phyloP scores from a whole-genome alignment of 1,140 invertebrate species.

The Drosophila arizonae region DNA sequence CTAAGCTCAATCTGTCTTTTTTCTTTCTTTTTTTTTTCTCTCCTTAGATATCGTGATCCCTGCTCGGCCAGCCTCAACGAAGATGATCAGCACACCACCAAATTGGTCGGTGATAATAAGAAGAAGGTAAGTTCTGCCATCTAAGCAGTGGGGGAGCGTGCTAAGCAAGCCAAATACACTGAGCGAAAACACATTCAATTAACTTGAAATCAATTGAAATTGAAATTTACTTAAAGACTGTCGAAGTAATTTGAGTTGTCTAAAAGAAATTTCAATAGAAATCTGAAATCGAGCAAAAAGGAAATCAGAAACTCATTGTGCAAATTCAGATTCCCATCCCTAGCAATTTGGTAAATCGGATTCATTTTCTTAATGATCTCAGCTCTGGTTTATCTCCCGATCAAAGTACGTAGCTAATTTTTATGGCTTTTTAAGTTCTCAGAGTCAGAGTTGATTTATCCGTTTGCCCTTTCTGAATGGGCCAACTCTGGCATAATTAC shows the following conservation, averaged over 20 bases:
- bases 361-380: too few relatives aligned
- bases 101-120: slow-evolving; percentile 91
- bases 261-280: neutral
- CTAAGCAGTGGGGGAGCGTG: slow-evolving; percentile 23
- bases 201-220: neutral
- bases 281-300: neutral
- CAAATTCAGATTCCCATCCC: too few relatives aligned
- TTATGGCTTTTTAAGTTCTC: too few relatives aligned
- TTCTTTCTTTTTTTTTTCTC: slow-evolving; percentile 25
- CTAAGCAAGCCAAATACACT: slow-evolving; percentile 1
- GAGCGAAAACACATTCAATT: neutral
- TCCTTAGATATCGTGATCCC: slow-evolving; percentile 88
- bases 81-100: slow-evolving; percentile 95
- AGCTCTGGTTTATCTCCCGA: too few relatives aligned
- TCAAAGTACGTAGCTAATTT: too few relatives aligned
- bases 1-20: slow-evolving; percentile 43
- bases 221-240: neutral
- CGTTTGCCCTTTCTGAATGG: too few relatives aligned
- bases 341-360: too few relatives aligned
- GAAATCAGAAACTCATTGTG: too few relatives aligned
- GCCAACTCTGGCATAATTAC: too few relatives aligned
- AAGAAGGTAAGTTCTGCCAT: slow-evolving; percentile 86
- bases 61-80: slow-evolving; percentile 94
- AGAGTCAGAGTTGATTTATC: neutral
- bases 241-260: too few relatives aligned